Conservation (phyloP, 2,797 vertebrate species). For the Melopsittacus undulatus region DNA sequence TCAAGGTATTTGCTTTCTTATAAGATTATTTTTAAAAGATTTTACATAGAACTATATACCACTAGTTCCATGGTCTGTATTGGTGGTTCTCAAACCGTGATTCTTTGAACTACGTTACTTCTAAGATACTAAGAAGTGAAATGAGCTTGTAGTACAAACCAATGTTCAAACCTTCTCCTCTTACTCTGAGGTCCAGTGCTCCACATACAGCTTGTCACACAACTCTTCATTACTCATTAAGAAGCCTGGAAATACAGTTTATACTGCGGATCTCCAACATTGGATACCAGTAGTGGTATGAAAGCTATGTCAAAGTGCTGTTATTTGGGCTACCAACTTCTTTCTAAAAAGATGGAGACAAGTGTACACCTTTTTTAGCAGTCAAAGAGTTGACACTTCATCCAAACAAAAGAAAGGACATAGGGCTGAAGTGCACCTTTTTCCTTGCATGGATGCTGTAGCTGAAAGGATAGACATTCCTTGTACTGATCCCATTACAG, state of each 20-base stretch:
- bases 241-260: background rate
- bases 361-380: background rate
- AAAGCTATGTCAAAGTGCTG: background rate
- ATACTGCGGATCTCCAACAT: accelerated
- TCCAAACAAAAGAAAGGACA: background rate
- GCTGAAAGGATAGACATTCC: background rate
- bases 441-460: background rate
- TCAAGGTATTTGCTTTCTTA: background rate
- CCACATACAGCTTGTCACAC: background rate
- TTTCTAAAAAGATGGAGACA: background rate
- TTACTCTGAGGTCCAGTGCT: background rate
- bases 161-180: background rate
- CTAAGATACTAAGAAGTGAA: background rate
- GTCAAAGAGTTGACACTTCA: background rate
- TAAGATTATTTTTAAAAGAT: background rate
- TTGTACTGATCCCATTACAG: background rate
- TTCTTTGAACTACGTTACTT: background rate
- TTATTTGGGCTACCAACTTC: background rate
- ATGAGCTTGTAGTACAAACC: background rate
- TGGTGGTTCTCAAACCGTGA: background rate
- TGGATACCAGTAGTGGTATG: background rate
- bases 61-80: background rate
- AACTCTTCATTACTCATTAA: background rate
- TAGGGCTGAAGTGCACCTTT: background rate
- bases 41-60: background rate